Conservation (phyloP, 2,797 vertebrate species). For the Stomatorhinus walkeri region DNA sequence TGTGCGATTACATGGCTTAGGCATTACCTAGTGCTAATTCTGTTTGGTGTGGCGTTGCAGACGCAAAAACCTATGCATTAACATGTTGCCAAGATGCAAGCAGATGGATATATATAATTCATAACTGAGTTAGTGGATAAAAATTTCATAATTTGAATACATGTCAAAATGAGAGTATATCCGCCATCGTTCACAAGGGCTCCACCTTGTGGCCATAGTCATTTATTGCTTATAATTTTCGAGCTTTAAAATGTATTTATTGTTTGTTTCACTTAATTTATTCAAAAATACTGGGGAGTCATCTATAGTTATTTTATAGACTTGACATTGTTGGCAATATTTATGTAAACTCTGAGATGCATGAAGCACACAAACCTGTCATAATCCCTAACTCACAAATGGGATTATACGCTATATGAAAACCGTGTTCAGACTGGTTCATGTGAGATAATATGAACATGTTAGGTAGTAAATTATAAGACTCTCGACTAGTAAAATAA, state of each 20-base stretch:
- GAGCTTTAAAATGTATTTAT: constrained; percentile 63
- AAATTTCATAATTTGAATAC: constrained; percentile 16
- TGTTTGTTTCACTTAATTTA: constrained; percentile 49
- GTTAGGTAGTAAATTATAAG: constrained; percentile 47
- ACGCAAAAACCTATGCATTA: neutral
- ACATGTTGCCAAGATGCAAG: constrained; percentile 17
- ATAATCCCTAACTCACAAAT: neutral
- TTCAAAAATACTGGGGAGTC: neutral
- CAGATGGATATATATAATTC: constrained; percentile 26
- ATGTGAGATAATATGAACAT: constrained; percentile 30
- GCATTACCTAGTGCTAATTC: constrained; percentile 25
- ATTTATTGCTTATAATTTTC: constrained; percentile 62
- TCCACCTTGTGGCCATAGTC: constrained; percentile 14
- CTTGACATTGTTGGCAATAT: neutral
- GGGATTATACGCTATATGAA: constrained; percentile 48
- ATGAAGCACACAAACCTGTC: constrained; percentile 36
- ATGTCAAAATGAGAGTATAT: neutral
- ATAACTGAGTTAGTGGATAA: constrained; percentile 20
- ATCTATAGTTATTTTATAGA: neutral
- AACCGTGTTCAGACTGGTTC: neutral
- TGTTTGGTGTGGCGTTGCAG: constrained; percentile 31
- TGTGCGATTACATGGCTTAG: constrained; percentile 35
- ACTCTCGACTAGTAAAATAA: constrained; percentile 56
- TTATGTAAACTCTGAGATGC: neutral
- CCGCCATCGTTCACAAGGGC: neutral